A percentile compares a stretch with the other conserved stretches of the same genome.
phyloP scores from a whole-genome alignment of 2,888 invertebrate genomes.

The Zelleria hepariella region DNA sequence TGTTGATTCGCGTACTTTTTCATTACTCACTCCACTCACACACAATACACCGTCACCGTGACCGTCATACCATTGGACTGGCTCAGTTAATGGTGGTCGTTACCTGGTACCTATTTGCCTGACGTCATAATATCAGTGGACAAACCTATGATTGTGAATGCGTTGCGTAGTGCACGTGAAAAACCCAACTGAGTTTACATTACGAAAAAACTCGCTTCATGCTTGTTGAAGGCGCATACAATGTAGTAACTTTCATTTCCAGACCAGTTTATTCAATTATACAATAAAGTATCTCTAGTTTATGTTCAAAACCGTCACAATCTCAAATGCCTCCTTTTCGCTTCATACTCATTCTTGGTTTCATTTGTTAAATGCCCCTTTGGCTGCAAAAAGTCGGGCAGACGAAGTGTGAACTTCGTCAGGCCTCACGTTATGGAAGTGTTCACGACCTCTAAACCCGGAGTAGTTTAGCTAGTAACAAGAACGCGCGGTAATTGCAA shows the following conservation, averaged over 20 bases:
- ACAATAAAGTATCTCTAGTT: too few relatives aligned
- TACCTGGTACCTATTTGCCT: not conserved
- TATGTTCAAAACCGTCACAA: too few relatives aligned
- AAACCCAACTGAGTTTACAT: too few relatives aligned
- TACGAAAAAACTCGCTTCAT: too few relatives aligned
- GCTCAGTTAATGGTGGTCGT: not conserved
- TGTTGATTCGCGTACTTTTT: too few relatives aligned
- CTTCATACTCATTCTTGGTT: too few relatives aligned
- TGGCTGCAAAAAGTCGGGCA: slow-evolving; percentile 25
- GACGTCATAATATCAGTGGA: not conserved
- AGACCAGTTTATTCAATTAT: too few relatives aligned
- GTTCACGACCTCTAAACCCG: slow-evolving; percentile 31
- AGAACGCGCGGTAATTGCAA: slow-evolving; percentile 26
- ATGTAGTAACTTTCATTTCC: too few relatives aligned
- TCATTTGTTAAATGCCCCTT: too few relatives aligned
- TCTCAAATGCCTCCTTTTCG: too few relatives aligned
- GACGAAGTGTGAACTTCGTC: slow-evolving; percentile 19
- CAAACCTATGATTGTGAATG: not conserved
- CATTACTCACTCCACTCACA: not conserved
- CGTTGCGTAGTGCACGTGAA: not conserved
- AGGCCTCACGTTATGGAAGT: slow-evolving; percentile 26
- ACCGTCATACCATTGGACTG: not conserved
- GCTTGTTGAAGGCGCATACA: too few relatives aligned
- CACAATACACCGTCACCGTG: too few relatives aligned
- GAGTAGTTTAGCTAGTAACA: slow-evolving; percentile 25